Conservation (phyloP, 1,140 invertebrate species). For the Drosophila biarmipes region DNA sequence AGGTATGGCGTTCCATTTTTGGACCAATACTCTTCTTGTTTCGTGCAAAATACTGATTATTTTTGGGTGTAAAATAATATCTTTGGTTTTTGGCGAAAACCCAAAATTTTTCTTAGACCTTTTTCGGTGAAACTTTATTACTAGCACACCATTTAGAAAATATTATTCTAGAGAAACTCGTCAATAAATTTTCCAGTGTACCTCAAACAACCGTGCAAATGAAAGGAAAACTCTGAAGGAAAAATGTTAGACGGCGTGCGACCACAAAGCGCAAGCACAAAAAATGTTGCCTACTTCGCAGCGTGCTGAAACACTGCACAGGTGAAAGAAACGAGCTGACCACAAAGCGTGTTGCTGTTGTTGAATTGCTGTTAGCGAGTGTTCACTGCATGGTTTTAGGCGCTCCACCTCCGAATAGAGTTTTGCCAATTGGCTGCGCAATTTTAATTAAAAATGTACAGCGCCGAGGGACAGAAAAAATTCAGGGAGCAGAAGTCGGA, state of each 20-base stretch:
- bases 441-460: conserved; percentile 74
- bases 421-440: conserved; percentile 61
- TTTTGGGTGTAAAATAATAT: too few relatives aligned
- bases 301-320: neutral
- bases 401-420: conserved; percentile 21
- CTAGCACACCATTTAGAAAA: too few relatives aligned
- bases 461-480: neutral
- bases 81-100: too few relatives aligned
- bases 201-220: neutral
- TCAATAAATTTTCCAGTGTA: conserved; percentile 3
- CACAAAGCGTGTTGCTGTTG: conserved; percentile 50
- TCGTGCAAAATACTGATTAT: too few relatives aligned
- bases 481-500: neutral
- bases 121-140: too few relatives aligned
- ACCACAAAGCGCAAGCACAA: conserved; percentile 63
- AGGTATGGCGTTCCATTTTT: too few relatives aligned
- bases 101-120: too few relatives aligned
- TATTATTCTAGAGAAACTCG: too few relatives aligned
- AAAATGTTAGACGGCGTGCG: conserved; percentile 19
- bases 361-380: conserved; percentile 26
- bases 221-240: neutral
- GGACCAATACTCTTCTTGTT: too few relatives aligned
- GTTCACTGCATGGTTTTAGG: conserved; percentile 38
- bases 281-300: conserved; percentile 58
- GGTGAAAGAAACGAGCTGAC: conserved; percentile 45